Conservation (phyloP, 2,113 vertebrate species). For the Porphyrio hochstetteri region DNA sequence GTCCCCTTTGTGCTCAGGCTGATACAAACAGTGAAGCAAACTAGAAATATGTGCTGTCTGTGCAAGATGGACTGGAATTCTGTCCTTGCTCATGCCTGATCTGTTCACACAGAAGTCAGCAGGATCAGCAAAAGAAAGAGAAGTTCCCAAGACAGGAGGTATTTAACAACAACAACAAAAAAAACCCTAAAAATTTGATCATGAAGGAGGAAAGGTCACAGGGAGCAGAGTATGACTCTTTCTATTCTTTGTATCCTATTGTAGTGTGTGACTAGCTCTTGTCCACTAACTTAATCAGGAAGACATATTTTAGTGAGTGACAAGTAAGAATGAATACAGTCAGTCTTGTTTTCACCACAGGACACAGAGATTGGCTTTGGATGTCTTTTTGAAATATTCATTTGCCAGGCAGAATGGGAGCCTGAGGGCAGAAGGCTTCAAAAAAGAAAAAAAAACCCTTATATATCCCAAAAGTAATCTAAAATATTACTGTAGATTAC, state of each 20-base stretch:
- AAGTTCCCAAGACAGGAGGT: slow-evolving; percentile 22
- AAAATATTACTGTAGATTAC: no score
- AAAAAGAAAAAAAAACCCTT: background rate
- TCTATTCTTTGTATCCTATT: background rate
- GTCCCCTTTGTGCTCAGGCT: background rate
- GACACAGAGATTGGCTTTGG: slow-evolving; percentile 19
- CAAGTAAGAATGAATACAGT: slow-evolving; percentile 47
- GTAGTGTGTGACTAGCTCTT: slow-evolving; percentile 19
- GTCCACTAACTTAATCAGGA: slow-evolving; percentile 64
- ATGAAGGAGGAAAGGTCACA: slow-evolving; percentile 30
- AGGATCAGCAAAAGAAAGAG: slow-evolving; percentile 19
- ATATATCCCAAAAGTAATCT: slow-evolving; percentile 8
- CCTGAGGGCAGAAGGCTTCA: slow-evolving; percentile 32
- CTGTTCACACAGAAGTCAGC: slow-evolving; percentile 31
- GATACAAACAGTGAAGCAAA: slow-evolving; percentile 24
- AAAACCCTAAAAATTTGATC: background rate
- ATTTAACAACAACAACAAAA: background rate
- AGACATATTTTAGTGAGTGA: slow-evolving; percentile 65
- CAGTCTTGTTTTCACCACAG: slow-evolving; percentile 32
- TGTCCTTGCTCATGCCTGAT: background rate
- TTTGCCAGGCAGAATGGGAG: slow-evolving; percentile 40
- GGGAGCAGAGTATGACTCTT: background rate
- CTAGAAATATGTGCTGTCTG: slow-evolving; percentile 53
- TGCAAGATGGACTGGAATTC: slow-evolving; percentile 2
- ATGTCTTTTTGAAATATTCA: slow-evolving; percentile 15